Percentiles rank a stretch among this genome's conserved stretches.
Evolutionary conservation across 2,113 vertebrate genomes (phyloP).

Genomic region (Notechis scutatus): DNA sequence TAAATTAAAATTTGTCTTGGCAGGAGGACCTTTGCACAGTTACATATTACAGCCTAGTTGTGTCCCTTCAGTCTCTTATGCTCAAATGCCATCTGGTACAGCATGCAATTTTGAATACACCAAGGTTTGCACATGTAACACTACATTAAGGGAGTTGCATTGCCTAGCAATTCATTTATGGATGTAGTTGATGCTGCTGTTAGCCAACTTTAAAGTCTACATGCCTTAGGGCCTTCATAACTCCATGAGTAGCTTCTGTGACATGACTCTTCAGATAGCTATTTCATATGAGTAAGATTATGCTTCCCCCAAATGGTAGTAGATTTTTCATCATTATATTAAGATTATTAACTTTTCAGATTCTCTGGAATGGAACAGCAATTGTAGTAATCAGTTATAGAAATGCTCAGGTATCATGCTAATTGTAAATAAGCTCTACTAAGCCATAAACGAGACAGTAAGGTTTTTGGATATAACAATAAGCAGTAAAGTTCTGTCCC

Average conservation of each 20-base stretch:
- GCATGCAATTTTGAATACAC: neutral
- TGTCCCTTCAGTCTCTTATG: neutral
- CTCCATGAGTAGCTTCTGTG: neutral
- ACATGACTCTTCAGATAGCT: neutral
- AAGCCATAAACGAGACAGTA: neutral
- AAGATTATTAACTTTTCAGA: neutral
- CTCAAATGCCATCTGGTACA: neutral
- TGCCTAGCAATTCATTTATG: neutral
- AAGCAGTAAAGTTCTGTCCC: conserved; percentile 23
- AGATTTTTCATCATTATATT: neutral
- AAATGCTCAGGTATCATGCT: neutral
- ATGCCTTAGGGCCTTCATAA: neutral
- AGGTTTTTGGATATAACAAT: conserved; percentile 20
- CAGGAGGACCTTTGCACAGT: neutral
- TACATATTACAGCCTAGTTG: neutral
- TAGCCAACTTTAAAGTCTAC: neutral
- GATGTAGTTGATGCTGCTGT: neutral
- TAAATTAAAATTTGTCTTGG: neutral
- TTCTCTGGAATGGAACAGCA: neutral
- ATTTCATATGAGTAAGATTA: neutral
- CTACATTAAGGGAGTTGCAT: neutral
- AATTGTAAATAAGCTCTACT: neutral
- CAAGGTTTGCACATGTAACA: neutral
- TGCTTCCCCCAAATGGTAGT: neutral
- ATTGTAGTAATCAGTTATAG: neutral